A percentile compares a stretch with the other conserved stretches of the same genome.
Conservation (phyloP, 1,140 invertebrate genomes). For the Cyrtorhinus lividipennis region DNA sequence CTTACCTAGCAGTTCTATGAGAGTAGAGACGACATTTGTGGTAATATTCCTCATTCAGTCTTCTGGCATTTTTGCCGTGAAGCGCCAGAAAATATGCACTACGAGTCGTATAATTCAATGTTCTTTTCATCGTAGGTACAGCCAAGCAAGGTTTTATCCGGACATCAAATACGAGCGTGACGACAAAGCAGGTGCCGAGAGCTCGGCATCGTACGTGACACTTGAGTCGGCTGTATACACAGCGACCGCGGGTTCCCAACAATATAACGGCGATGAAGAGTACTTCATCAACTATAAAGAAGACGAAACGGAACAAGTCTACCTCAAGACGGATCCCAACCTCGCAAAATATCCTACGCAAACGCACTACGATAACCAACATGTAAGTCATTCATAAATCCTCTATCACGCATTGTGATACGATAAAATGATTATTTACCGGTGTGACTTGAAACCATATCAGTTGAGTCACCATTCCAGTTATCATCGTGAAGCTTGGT, state of each 20-base stretch:
- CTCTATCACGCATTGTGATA: too few species aligned
- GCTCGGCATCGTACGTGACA: conserved; percentile 19
- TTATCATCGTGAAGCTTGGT: too few species aligned
- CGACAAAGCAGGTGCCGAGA: conserved; percentile 8
- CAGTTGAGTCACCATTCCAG: too few species aligned
- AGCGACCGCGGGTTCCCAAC: neutral
- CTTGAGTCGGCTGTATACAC: conserved; percentile 15
- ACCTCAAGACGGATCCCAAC: conserved; percentile 6
- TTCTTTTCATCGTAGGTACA: neutral
- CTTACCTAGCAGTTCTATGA: too few species aligned
- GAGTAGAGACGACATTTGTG: too few species aligned
- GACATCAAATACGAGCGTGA: conserved; percentile 21
- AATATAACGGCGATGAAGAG: conserved; percentile 11
- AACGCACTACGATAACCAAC: too few species aligned
- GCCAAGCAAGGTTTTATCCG: conserved; percentile 7
- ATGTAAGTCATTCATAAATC: too few species aligned
- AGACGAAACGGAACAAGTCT: conserved; percentile 7
- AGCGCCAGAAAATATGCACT: too few species aligned
- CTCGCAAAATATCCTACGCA: neutral
- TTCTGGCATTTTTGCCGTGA: too few species aligned
- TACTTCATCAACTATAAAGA: conserved; percentile 2
- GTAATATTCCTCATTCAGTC: too few species aligned
- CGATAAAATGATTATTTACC: too few species aligned
- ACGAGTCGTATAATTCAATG: neutral
- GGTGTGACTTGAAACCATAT: too few species aligned